Percentiles rank a stretch among this genome's conserved stretches.
Conservation (phyloP, 1,140 invertebrate genomes). For the Drosophila oshimai region DNA sequence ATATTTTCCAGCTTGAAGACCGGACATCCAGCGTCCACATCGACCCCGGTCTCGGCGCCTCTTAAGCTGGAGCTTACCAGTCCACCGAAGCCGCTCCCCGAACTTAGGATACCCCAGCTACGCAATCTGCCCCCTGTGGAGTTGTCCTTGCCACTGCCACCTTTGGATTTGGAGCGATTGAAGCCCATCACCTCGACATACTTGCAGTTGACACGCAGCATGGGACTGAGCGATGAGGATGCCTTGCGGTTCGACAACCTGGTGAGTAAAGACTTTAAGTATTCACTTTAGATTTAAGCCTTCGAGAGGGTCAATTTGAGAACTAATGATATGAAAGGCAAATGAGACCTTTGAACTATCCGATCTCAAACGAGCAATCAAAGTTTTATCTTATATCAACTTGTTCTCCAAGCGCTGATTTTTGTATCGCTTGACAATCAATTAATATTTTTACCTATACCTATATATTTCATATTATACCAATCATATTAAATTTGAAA, state of each 20-base stretch:
- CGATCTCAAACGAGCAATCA: constrained; percentile 24
- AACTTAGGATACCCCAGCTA: constrained; percentile 63
- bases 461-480: constrained; percentile 25
- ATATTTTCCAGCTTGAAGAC: constrained; percentile 64
- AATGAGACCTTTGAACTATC: no score
- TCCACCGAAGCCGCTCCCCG: constrained; percentile 53
- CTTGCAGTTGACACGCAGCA: constrained; percentile 90
- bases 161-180: constrained; percentile 85
- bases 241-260: constrained; percentile 85
- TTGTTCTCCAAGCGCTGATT: neutral
- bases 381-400: neutral
- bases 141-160: constrained; percentile 50
- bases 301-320: neutral
- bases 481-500: constrained; percentile 45
- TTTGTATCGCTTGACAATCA: neutral
- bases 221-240: constrained; percentile 86
- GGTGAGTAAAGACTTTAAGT: constrained; percentile 83
- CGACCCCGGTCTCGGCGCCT: constrained; percentile 48
- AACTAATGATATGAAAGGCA: no score
- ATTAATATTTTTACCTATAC: constrained; percentile 12
- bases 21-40: constrained; percentile 50
- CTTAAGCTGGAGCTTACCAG: constrained; percentile 62
- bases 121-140: constrained; percentile 23
- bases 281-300: constrained; percentile 52
- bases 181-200: constrained; percentile 94